Evolutionary conservation across 2,113 vertebrate species (phyloP).

Genomic region (Mixornis gularis): DNA sequence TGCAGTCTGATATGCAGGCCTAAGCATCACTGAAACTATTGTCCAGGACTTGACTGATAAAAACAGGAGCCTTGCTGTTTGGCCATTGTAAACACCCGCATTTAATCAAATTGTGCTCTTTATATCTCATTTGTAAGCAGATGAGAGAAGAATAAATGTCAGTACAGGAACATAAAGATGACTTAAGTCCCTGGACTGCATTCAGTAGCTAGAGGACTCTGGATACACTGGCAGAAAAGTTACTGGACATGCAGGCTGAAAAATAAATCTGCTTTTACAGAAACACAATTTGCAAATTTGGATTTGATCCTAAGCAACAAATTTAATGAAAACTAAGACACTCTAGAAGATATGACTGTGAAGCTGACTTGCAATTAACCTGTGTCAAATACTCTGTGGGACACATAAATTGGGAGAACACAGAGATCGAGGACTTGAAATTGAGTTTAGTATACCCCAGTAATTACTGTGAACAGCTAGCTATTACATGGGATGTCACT

Average conservation of each 20-base stretch:
- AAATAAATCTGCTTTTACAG: not conserved
- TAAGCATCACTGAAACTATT: not conserved
- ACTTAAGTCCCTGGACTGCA: constrained; percentile 3
- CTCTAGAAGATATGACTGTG: not conserved
- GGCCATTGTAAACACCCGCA: not conserved
- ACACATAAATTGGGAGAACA: not conserved
- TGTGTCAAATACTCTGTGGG: not conserved
- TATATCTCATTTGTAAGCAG: not conserved
- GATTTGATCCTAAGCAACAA: not conserved
- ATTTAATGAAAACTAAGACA: not conserved
- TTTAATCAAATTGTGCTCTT: constrained; percentile 1
- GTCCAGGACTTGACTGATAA: not conserved
- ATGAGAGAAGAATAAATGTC: constrained; percentile 30
- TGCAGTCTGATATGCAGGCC: not conserved
- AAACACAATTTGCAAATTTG: not conserved
- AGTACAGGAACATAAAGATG: not conserved
- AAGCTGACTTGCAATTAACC: not conserved
- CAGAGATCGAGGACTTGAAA: not conserved
- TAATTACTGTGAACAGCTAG: not conserved
- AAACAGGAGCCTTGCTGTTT: not conserved
- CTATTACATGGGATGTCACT: not conserved
- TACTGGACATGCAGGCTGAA: not conserved
- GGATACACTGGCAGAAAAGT: not conserved
- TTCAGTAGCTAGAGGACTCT: not conserved
- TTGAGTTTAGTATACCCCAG: not conserved